A percentile compares a stretch with the other conserved stretches of the same genome.
These are phyloP conservation scores for Characodon lateralis DNA, from an alignment of 2,797 vertebrate species.

Conservation along the genomic window DNA sequence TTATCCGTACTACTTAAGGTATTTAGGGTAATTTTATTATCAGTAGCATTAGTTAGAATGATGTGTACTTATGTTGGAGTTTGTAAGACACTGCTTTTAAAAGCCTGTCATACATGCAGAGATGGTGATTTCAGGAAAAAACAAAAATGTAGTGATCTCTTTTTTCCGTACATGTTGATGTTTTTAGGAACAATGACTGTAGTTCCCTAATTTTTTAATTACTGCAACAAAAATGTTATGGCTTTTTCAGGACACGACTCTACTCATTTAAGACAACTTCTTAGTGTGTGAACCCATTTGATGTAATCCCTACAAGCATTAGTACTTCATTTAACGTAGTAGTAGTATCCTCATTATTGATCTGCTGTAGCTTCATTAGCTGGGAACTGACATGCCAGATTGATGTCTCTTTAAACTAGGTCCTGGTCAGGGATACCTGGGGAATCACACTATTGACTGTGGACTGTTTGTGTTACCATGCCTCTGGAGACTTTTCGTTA, in stretches of 20 bases:
- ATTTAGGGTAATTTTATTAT: not conserved
- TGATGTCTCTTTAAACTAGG: constrained; percentile 89
- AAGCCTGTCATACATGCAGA: not conserved
- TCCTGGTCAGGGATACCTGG: constrained; percentile 83
- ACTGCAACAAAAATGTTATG: constrained; percentile 1
- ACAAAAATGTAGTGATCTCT: not conserved
- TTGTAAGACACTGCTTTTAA: not conserved
- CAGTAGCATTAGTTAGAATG: not conserved
- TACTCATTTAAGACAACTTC: constrained; percentile 38
- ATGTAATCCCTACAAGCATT: constrained; percentile 77
- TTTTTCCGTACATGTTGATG: not conserved
- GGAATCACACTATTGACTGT: constrained; percentile 85
- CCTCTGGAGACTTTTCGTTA: constrained; percentile 80
- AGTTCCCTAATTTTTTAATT: not conserved
- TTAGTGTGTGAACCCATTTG: constrained; percentile 47
- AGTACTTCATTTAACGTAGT: constrained; percentile 83
- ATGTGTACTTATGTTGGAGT: not conserved
- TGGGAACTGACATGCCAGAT: constrained; percentile 89
- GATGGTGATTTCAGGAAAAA: not conserved
- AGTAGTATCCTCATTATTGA: constrained; percentile 87
- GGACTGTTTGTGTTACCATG: constrained; percentile 77
- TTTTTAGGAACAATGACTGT: not conserved
- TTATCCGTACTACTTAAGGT: not conserved
- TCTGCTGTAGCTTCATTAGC: constrained; percentile 87
- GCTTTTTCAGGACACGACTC: constrained; percentile 10